A percentile compares a stretch with the other conserved stretches of the same genome.
Evolutionary conservation across 2,888 invertebrate genomes (phyloP).

Genomic region (Scelioninae gen. 1): DNA sequence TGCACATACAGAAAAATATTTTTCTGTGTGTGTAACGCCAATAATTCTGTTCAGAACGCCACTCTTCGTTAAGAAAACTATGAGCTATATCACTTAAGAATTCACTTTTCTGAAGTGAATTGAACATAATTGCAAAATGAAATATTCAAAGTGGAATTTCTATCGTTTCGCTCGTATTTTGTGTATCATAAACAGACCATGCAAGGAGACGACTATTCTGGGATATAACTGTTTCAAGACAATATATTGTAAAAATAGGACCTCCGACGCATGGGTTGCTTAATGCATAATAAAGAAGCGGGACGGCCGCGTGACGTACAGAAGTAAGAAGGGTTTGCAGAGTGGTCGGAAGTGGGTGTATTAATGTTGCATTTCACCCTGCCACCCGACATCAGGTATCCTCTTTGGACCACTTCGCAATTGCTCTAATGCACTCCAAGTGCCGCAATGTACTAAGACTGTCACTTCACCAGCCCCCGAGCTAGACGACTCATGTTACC

Average conservation of each 20-base stretch:
- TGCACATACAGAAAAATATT: too few species aligned
- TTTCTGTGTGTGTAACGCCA: too few species aligned
- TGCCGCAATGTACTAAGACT: constrained; percentile 73
- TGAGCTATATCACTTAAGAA: constrained; percentile 32
- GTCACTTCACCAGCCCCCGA: constrained; percentile 67
- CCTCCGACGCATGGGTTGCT: constrained; percentile 72
- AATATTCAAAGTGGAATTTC: constrained; percentile 60
- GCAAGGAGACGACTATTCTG: constrained; percentile 37
- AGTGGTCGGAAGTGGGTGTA: constrained; percentile 74
- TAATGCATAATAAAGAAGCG: constrained; percentile 76
- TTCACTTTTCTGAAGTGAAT: constrained; percentile 46
- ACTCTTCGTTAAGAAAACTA: constrained; percentile 22
- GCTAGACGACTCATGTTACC: constrained; percentile 67
- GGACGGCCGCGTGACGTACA: constrained; percentile 73
- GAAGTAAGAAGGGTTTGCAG: constrained; percentile 69
- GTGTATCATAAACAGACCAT: constrained; percentile 63
- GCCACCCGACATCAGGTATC: constrained; percentile 75
- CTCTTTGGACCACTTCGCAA: constrained; percentile 77
- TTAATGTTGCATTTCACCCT: constrained; percentile 77
- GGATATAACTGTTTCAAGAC: constrained; percentile 66
- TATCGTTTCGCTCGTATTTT: constrained; percentile 55
- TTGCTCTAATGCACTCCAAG: constrained; percentile 78
- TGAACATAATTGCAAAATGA: constrained; percentile 57
- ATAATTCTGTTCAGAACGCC: constrained; percentile 17
- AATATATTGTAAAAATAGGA: constrained; percentile 68